Evolutionary conservation across 2,797 vertebrate species (phyloP), one percentile per base, ranked within the genome.

Genomic region (Perdix hodgsoniae): DNA sequence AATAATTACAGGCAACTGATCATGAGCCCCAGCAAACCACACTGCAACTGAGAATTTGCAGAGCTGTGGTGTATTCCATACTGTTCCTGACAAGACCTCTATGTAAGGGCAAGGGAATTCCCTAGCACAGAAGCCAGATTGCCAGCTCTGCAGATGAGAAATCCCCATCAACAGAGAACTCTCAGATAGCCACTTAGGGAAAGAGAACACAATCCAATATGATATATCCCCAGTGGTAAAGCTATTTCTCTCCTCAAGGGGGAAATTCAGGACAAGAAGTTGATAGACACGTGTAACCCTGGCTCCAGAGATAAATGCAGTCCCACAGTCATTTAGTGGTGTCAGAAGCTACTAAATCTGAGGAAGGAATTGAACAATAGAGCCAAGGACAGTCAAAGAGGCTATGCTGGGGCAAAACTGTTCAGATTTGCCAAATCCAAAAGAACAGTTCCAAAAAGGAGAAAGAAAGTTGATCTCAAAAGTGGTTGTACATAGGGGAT

Each of bases 121-220:
- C 52, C 52, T 24, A 73, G 33, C 50, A 73, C 23, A 91, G 72
- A 86, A 83, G 60, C 7, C 35, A 7, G 24, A 29, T 88, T 79
- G 49, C 21, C 66, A 64, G 56, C 29, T 90, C 78, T 82, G 35
- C 37, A 76, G n/a, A 65, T 47, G 27, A 95, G 82, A 91, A 92
- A 89, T 88, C 82, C 78, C 91, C 52, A 19, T 44, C 47, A 75
- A 54, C 2, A 37, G 47, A 79, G 79, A 91, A 81, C 91, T 94
- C 91, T 94, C 59, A 82, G 29, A 57, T 23, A 64, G 47, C 22
- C 42, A 26, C 44, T 42, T 37, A 27, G n/a, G 63, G 90, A 89
- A 87, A 90, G 13, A 90, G 6, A 81, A 63, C 35, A 18, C 44
- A 52, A 77, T 45, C 21, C 70, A 49, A 18, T 22, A 63, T 35